phyloP scores from a whole-genome alignment of 1,140 invertebrate genomes.

The Aphidius ervi region DNA sequence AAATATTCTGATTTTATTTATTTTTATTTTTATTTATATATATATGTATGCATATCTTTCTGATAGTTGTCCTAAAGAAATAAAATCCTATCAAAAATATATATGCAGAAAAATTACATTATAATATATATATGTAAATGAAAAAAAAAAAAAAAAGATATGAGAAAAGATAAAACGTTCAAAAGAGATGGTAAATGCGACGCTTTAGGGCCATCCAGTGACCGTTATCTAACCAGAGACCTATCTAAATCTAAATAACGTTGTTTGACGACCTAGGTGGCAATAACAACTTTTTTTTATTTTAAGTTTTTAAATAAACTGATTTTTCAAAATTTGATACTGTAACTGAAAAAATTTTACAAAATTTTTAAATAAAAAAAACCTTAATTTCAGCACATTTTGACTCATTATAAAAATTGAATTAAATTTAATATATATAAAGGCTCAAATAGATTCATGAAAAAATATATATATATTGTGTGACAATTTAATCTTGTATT shows the following conservation, averaged over 20 bases:
- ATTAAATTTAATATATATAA: too few species aligned
- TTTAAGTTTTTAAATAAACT: too few species aligned
- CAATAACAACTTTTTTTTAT: too few species aligned
- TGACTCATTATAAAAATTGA: too few species aligned
- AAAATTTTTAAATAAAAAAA: too few species aligned
- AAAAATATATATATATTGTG: too few species aligned
- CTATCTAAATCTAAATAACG: constrained; percentile 26
- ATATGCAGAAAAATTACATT: not conserved
- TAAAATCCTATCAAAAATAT: too few species aligned
- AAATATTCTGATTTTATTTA: constrained; percentile 37
- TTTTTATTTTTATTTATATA: constrained; percentile 27
- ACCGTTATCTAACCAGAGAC: constrained; percentile 41
- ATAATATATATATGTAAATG: not conserved
- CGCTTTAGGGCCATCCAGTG: constrained; percentile 49
- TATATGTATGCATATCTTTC: constrained; percentile 19
- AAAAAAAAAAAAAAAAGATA: constrained; percentile 12
- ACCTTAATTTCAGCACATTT: too few species aligned
- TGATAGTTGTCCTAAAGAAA: not conserved
- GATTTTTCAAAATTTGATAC: too few species aligned
- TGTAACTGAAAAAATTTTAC: too few species aligned
- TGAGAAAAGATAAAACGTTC: constrained; percentile 12
- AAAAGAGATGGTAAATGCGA: constrained; percentile 38
- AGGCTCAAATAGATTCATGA: too few species aligned
- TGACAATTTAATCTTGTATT: constrained; percentile 6
- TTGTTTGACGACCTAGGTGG: constrained; percentile 6